Conservation (phyloP, 1,140 invertebrate species). For the Drosophila setifemur region DNA sequence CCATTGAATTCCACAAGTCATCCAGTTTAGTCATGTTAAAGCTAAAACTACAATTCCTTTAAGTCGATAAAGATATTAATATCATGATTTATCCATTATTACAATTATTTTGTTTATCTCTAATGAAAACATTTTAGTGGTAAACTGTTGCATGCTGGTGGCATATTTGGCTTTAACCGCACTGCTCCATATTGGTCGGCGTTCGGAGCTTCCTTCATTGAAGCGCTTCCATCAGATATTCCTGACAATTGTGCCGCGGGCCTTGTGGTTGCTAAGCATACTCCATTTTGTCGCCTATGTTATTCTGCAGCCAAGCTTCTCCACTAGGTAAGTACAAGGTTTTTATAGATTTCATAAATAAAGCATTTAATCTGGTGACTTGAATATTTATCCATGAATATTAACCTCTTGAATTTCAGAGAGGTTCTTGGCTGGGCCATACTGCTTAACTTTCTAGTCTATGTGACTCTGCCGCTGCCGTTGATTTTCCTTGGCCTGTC, state of each 20-base stretch:
- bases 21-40: too few relatives aligned
- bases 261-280: constrained; percentile 56
- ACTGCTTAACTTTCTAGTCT: constrained; percentile 92
- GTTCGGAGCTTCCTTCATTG: constrained; percentile 49
- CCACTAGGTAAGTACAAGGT: constrained; percentile 55
- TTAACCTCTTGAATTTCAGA: constrained; percentile 28
- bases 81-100: too few relatives aligned
- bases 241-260: constrained; percentile 50
- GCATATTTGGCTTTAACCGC: constrained; percentile 54
- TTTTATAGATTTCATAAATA: too few relatives aligned
- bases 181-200: constrained; percentile 56
- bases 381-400: too few relatives aligned
- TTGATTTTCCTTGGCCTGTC: constrained; percentile 84
- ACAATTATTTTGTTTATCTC: too few relatives aligned
- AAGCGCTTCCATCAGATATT: constrained; percentile 48
- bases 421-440: constrained; percentile 89
- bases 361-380: too few relatives aligned
- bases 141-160: constrained; percentile 63
- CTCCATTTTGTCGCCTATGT: constrained; percentile 60
- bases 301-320: constrained; percentile 59
- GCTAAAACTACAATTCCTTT: too few relatives aligned
- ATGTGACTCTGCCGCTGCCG: constrained; percentile 90
- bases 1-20: too few relatives aligned
- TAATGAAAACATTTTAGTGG: constrained; percentile 19
- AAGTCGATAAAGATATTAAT: too few relatives aligned